A percentile compares a stretch with the other conserved stretches of the same genome.
phyloP scores from a whole-genome alignment of 2,888 invertebrate species.

The Troides aeacus region DNA sequence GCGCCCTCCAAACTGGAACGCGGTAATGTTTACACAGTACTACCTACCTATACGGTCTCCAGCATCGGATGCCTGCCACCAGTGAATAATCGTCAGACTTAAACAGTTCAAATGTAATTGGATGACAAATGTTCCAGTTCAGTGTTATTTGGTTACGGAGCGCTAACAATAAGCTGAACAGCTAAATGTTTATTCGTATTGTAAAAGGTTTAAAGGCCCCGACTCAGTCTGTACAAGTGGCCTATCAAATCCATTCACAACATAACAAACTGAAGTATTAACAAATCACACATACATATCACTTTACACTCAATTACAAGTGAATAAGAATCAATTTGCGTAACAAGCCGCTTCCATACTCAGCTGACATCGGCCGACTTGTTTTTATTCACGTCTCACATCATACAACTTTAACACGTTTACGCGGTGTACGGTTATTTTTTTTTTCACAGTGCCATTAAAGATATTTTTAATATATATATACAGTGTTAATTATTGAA shows the following conservation, averaged over 20 bases:
- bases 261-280: slow-evolving; percentile 5
- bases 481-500: neutral
- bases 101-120: too few relatives aligned
- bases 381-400: slow-evolving; percentile 18
- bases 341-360: neutral
- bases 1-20: too few relatives aligned
- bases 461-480: neutral
- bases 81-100: too few relatives aligned
- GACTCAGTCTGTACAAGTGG: neutral
- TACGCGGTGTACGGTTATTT: neutral
- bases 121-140: too few relatives aligned
- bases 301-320: neutral
- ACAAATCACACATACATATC: neutral
- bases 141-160: too few relatives aligned
- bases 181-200: too few relatives aligned
- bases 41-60: too few relatives aligned
- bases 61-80: too few relatives aligned
- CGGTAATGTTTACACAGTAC: too few relatives aligned
- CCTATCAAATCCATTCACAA: slow-evolving; percentile 5
- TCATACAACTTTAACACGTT: slow-evolving; percentile 14
- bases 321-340: slow-evolving; percentile 8
- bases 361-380: neutral
- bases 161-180: too few relatives aligned
- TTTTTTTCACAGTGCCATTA: neutral
- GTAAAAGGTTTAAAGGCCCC: neutral